phyloP scores from a whole-genome alignment of 1,140 invertebrate species.

The Campoletis sonorensis region DNA sequence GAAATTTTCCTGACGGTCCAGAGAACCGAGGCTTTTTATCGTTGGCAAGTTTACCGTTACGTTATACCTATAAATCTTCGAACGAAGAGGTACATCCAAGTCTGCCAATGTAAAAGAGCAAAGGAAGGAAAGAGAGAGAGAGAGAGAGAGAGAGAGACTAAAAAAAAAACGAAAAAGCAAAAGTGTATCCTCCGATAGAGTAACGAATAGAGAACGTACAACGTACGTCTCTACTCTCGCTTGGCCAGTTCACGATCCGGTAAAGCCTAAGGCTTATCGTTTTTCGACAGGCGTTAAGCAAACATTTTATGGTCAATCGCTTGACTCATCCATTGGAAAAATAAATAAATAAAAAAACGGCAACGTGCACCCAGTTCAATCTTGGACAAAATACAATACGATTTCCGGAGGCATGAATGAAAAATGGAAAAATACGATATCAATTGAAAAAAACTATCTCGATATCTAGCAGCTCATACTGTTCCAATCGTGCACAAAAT shows the following conservation, averaged over 20 bases:
- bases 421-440: background rate
- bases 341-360: background rate
- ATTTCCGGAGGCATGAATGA: background rate
- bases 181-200: background rate
- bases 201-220: slow-evolving; percentile 26
- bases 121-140: slow-evolving; percentile 16
- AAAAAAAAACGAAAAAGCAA: slow-evolving; percentile 14
- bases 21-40: slow-evolving; percentile 42
- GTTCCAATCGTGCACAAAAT: too few species aligned
- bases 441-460: background rate
- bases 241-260: slow-evolving; percentile 11
- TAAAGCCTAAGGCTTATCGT: slow-evolving; percentile 38
- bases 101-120: background rate
- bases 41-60: slow-evolving; percentile 44
- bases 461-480: background rate
- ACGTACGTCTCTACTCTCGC: slow-evolving; percentile 29
- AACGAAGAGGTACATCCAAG: slow-evolving; percentile 36
- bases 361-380: background rate
- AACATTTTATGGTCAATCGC: slow-evolving; percentile 35
- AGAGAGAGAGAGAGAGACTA: background rate
- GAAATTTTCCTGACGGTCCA: slow-evolving; percentile 43
- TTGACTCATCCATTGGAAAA: background rate
- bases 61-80: slow-evolving; percentile 44
- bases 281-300: slow-evolving; percentile 43
- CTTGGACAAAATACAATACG: background rate